Evolutionary conservation across 2,888 invertebrate species (phyloP), one percentile per base, ranked within the genome.

Genomic region (Pardosa pseudoannulata): DNA sequence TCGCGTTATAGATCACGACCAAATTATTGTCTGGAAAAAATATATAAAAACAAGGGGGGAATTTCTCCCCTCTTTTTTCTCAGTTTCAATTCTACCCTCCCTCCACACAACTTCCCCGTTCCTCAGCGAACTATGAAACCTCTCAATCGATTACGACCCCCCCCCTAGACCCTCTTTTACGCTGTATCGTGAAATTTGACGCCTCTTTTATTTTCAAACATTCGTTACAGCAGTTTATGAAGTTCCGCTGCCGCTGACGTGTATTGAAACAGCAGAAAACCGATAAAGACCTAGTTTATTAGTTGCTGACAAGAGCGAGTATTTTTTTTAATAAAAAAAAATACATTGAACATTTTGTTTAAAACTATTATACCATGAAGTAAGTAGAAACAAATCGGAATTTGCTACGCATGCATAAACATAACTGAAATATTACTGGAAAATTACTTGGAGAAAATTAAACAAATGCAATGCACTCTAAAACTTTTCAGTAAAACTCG

Each of bases 1-100:
- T 32, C 76, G n/a, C 76, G 9, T 76, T 67, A 83, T 83, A 78
- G 46, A 83, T 72, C 72, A 73, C 50, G 72, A 67, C 39, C 41
- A 83, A 71, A 78, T 78, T 72, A 72, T 76, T 78, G 76, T 67
- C 56, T 46, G 46, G 64, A 72, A 65, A 67, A n/a, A 67, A 32
- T 19, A 67, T 31, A 31, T 32, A 67, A 23, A 56, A 56, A 5
- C 23, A 23, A 13, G 32, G 27, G 19, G 50, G 39, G 41, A 75
- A 41, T 64, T 65, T 11, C 41, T 50, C 65, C 31, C 75, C 46
- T 41, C 23, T 16, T 32, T 31, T 31, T 27, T 68, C 68, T 41
- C 73, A 74, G 56, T 81, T 81, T 82, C 71, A 76, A 64, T 82
- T 76, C 71, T 76, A 62, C 19, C 41, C 46, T 32, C 23, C 16